Evolutionary conservation across 1,140 invertebrate genomes (phyloP), one percentile per base, ranked within the genome.

Genomic region (Parapsyche elsis): DNA sequence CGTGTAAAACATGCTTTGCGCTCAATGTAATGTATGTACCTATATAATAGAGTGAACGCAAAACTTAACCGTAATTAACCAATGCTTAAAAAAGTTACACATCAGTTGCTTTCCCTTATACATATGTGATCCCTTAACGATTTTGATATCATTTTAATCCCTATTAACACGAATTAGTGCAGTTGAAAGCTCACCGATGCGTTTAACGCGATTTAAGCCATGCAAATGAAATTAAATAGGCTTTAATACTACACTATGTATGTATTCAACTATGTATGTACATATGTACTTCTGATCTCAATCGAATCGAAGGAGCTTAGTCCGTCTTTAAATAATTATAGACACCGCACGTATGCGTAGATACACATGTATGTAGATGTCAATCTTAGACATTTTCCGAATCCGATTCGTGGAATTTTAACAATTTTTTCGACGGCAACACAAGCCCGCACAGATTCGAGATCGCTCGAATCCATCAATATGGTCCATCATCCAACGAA

Each of bases 401-500:
- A 61, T 61, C 59, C 14, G 19, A 16, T 5, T 21, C 59, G 2
- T 2, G 21, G 49, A 53, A 53, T 1, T 14, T 14, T 53, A 53
- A 14, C 49, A 53, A n/a, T 16, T 14, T 12, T 53, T 53, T 53
- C 49, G 49, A 53, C 10, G 4, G 16, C n/a, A n/a, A n/a, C n/a
- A n/a, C n/a, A n/a, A n/a, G n/a, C 16, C 10, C 2, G 16, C 2
- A 53, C 12, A 53, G 49, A n/a, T n/a, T 14, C 49, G 49, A 53
- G 30, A 12, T 53, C 49, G 49, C 12, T 1, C 49, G 10, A 12
- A 53, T 53, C 16, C 49, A 14, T 53, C 10, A 16, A 46, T 5
- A 46, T 7, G 45, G 61, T 77, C 75, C 57, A 77, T 76, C 74
- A 77, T 64, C 57, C 0, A 19, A 9, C 49, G 12, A 19, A 49